Evolutionary conservation across 2,888 invertebrate species (phyloP), one percentile per base, ranked within the genome.

Genomic region (Noctua fimbriata): DNA sequence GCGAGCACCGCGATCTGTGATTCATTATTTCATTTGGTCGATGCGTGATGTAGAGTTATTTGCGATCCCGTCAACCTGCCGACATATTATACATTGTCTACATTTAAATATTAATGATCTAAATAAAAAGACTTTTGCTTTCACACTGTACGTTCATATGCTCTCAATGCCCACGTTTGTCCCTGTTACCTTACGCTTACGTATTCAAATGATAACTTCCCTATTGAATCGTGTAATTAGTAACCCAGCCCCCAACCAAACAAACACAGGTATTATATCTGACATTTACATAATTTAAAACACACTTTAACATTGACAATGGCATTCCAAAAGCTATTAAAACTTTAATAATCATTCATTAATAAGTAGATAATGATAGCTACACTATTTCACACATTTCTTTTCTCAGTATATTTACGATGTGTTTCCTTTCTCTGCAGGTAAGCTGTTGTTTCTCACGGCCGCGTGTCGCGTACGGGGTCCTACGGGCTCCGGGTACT

Each of bases 391-490:
- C 14, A 18, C 41, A 66, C 21, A 67, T 81, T 81, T 66, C 18
- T 60, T 21, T 66, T 69, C 18, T 72, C 71, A n/a, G 32, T 58
- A 55, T 47, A 60, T 76, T 65, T 47, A 76, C 9, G 10, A 73
- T 28, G 47, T 70, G 6, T 82, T 69, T 52, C 77, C 66, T 52
- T 72, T 73, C 21, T 14, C 66, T 69, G 28, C 85, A 87, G 87
- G 85, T 87, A 87, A 81, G 87, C 70, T 74, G 86, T 73, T 69
- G 71, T 47, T 74, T 81, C 76, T n/a, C 83, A 81, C 82, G 73
- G 0, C 21, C 21, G 16, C 36, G 52, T 58, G 9, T 41, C 44
- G 67, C 47, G 12, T 32, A 9, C 55, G 69, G 3, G 74, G 41
- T 58, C 44, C 36, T 10, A 21, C 49, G 36, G n/a, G 47, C 32